Percentiles rank a stretch among this genome's conserved stretches.
These are phyloP conservation scores for Ivindomyrus marchei DNA, from an alignment of 2,113 vertebrate species.

Conservation along the genomic window DNA sequence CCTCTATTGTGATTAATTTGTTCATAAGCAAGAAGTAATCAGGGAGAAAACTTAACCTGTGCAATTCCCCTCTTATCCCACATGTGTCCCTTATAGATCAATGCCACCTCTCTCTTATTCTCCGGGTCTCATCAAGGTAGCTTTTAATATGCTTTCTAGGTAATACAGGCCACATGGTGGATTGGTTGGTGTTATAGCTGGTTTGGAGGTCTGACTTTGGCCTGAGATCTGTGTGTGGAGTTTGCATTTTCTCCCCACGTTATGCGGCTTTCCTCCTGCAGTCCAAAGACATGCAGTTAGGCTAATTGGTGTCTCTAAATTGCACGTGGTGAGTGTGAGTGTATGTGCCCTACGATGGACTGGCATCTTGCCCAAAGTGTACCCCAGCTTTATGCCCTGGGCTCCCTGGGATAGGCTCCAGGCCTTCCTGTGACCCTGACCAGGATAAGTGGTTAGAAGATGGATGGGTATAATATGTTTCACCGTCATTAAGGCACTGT, in stretches of 20 bases:
- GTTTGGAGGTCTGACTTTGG: background rate
- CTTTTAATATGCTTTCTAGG: background rate
- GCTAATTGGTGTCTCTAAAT: background rate
- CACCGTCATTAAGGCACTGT: background rate
- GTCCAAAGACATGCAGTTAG: background rate
- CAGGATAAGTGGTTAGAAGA: background rate
- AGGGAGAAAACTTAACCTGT: slow-evolving; percentile 33
- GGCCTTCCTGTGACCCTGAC: background rate
- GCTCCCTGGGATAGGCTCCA: background rate
- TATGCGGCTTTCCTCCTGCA: background rate
- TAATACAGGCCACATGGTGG: background rate
- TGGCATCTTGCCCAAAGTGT: background rate
- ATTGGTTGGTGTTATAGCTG: background rate
- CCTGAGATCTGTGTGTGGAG: background rate
- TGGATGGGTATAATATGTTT: background rate
- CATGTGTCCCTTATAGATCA: slow-evolving; percentile 51
- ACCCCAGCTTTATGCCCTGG: background rate
- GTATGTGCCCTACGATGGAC: background rate
- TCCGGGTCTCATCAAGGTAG: background rate
- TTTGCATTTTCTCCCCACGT: background rate
- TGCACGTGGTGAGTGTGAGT: background rate
- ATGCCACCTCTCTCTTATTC: background rate
- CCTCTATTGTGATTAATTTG: slow-evolving; percentile 79
- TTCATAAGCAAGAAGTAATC: slow-evolving; percentile 49
- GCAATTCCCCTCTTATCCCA: slow-evolving; percentile 39